A percentile compares a stretch with the other conserved stretches of the same genome.
These are phyloP conservation scores for Steinernema scapterisci DNA, from an alignment of 2,888 invertebrate genomes.

Conservation along the genomic window DNA sequence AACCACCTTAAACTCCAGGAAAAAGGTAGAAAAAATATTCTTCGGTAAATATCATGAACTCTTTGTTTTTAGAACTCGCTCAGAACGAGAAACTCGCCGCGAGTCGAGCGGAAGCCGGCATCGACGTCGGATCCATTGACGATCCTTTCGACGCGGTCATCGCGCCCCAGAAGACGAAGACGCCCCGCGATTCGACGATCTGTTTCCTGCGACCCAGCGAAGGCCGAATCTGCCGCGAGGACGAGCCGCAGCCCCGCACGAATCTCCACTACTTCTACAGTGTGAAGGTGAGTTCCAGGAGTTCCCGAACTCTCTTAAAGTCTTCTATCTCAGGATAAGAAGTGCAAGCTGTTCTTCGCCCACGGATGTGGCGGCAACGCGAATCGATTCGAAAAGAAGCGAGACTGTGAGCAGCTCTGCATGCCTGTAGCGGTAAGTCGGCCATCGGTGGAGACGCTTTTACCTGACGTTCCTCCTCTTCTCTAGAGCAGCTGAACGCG, in stretches of 20 bases:
- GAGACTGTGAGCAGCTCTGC: constrained; percentile 59
- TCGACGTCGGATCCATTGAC: constrained; percentile 34
- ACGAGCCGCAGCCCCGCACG: constrained; percentile 57
- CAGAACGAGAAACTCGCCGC: constrained; percentile 31
- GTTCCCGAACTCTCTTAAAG: too few species aligned
- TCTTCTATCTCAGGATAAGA: constrained; percentile 12
- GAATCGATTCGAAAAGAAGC: constrained; percentile 59
- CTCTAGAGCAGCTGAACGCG: constrained; percentile 8
- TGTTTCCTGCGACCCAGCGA: constrained; percentile 59
- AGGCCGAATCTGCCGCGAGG: constrained; percentile 58
- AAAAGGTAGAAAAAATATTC: not conserved
- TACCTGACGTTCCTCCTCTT: too few species aligned
- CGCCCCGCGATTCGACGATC: constrained; percentile 47
- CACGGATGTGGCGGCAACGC: constrained; percentile 60
- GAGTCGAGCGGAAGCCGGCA: constrained; percentile 21
- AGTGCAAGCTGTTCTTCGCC: constrained; percentile 65
- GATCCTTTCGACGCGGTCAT: constrained; percentile 37
- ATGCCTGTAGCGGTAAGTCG: constrained; percentile 18
- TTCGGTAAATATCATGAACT: not conserved
- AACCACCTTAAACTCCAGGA: constrained; percentile 10
- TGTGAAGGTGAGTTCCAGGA: constrained; percentile 36
- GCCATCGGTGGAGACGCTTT: not conserved
- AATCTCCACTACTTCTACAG: constrained; percentile 66
- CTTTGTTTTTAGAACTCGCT: not conserved
- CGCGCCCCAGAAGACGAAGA: constrained; percentile 35